Percentiles rank a stretch among this genome's conserved stretches.
These are phyloP conservation scores for Drosophila testacea DNA, from an alignment of 2,888 invertebrate genomes.

Conservation along the genomic window DNA sequence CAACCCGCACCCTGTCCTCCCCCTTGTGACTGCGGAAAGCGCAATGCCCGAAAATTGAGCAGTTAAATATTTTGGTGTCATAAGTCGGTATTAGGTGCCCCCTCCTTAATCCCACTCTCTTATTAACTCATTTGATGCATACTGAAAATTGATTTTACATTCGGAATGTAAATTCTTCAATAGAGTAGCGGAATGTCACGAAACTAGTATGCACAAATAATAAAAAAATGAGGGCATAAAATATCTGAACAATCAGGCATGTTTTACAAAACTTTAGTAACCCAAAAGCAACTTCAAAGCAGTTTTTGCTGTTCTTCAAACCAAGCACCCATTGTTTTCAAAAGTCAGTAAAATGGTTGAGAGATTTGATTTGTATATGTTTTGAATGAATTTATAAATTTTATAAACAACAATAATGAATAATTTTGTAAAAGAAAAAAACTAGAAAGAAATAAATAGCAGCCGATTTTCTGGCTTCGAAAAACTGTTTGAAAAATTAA, in stretches of 20 bases:
- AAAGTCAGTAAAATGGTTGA: too few species aligned
- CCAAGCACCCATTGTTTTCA: too few species aligned
- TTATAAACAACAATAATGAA: neutral
- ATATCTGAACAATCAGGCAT: too few species aligned
- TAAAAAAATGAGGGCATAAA: neutral
- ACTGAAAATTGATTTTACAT: conserved; percentile 16
- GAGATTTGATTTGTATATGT: neutral
- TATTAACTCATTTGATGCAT: conserved; percentile 2
- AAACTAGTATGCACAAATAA: too few species aligned
- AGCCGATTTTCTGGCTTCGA: too few species aligned
- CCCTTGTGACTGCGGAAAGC: conserved; percentile 41
- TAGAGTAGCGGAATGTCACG: neutral
- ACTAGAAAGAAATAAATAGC: too few species aligned
- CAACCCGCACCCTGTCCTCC: conserved; percentile 9
- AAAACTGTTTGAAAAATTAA: too few species aligned
- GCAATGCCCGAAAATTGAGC: conserved; percentile 80
- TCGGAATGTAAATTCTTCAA: neutral
- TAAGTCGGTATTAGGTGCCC: conserved; percentile 80
- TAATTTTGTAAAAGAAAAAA: too few species aligned
- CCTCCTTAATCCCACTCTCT: neutral
- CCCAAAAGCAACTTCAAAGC: too few species aligned
- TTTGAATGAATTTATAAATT: neutral
- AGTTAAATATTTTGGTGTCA: conserved; percentile 84
- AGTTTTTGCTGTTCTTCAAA: too few species aligned
- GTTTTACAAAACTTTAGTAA: too few species aligned